Base-by-base conservation (phyloP, 2,888 invertebrate species). In the Sarcophaga subvicina region DNA sequence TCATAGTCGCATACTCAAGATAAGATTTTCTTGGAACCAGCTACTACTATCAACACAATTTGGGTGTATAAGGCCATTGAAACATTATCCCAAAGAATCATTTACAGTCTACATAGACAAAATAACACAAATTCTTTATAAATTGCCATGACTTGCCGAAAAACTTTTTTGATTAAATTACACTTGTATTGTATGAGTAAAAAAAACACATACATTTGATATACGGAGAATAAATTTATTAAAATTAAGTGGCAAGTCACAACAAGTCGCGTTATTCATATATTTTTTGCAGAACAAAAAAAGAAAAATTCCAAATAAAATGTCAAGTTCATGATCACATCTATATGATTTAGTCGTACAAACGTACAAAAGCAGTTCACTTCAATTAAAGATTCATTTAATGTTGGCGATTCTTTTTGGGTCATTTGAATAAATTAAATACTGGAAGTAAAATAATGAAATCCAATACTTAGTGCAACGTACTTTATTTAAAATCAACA, bases 281-380 rank as follows among this genome's bases (percentile, higher is more conserved):
- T n/a, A 63, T 25, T 62, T 5, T 54, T 54, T 54, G 5, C 5
- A 14, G 17, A 4, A 54, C 17, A 60, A 2, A 47, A 20, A 60
- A 12, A 27, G 63, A 37, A 37, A 17, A 37, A 37, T 69, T 62
- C 20, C 67, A 69, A 69, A 45, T n/a, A n/a, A 62, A 60, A 69
- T 67, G 45, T 70, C 78, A 78, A 77, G 67, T 69, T 14, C 3
- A 8, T 10, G 11, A 8, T 54, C 20, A 70, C 27, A 49, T 63
- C 14, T 25, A 17, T 64, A 25, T 22, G 22, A 6, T n/a, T 25
- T 25, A 8, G 8, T 1, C 37, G 37, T 37, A 8, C 37, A 37
- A 37, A 49, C 20, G 10, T 3, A 22, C n/a, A 77, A 27, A 22
- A 67, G 4, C 4, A 67, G 4, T 6, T 6, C 20, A 54, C 20